Evolutionary conservation across 2,113 vertebrate genomes (phyloP).

Genomic region (Abramis brama): DNA sequence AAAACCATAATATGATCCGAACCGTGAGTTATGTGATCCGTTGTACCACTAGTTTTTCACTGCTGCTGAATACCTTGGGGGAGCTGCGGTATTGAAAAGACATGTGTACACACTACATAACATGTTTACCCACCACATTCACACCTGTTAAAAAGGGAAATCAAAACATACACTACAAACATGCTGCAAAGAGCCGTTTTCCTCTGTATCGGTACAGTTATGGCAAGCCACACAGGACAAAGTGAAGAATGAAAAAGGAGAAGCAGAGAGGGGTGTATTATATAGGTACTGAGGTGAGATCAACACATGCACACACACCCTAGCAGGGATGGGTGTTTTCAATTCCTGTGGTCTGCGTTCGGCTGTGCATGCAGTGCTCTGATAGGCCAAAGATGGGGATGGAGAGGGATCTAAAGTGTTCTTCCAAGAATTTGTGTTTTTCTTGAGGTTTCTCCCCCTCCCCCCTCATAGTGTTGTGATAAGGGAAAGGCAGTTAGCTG

Average conservation of each 20-base stretch:
- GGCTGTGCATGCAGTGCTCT: constrained; percentile 61
- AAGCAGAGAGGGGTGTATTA: constrained; percentile 41
- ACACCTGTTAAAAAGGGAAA: constrained; percentile 66
- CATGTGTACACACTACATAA: constrained; percentile 49
- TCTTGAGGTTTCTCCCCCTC: constrained; percentile 72
- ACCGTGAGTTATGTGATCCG: too few species aligned
- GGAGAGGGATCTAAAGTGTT: constrained; percentile 61
- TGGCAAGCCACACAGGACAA: constrained; percentile 34
- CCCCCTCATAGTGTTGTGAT: constrained; percentile 59
- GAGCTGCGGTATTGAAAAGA: constrained; percentile 64
- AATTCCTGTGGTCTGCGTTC: constrained; percentile 63
- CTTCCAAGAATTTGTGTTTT: constrained; percentile 71
- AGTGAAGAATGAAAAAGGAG: constrained; percentile 35
- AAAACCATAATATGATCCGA: too few species aligned
- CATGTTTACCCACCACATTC: constrained; percentile 68
- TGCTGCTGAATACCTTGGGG: constrained; percentile 67
- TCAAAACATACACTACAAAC: constrained; percentile 54
- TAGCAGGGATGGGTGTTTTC: constrained; percentile 52
- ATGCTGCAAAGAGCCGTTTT: constrained; percentile 55
- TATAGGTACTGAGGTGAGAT: constrained; percentile 41
- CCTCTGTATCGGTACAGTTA: constrained; percentile 19
- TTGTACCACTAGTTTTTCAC: constrained; percentile 45
- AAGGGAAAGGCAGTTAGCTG: constrained; percentile 76
- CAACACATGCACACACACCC: constrained; percentile 39
- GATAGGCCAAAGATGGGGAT: constrained; percentile 59